Percentiles rank a stretch among this genome's conserved stretches.
These are phyloP conservation scores for Perithous albicinctus DNA, from an alignment of 2,888 invertebrate genomes.

Conservation along the genomic window DNA sequence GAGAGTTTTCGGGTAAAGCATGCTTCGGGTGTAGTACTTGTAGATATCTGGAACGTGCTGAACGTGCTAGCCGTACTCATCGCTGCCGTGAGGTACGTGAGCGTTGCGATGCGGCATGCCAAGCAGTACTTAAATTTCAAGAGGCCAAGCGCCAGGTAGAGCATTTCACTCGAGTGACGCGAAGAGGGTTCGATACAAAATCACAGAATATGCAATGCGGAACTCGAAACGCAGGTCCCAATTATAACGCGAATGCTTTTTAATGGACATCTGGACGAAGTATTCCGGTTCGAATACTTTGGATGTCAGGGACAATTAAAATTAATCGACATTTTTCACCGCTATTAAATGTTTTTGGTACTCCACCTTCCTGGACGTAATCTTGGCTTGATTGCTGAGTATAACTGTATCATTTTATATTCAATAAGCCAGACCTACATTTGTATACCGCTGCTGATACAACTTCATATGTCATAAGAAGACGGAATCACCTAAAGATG, in stretches of 20 bases:
- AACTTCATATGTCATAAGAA: no score
- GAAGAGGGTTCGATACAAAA: conserved; percentile 66
- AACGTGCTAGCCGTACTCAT: conserved; percentile 62
- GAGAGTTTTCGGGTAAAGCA: conserved; percentile 38
- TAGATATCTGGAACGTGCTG: conserved; percentile 65
- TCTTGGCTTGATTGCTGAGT: conserved; percentile 13
- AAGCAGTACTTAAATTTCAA: conserved; percentile 77
- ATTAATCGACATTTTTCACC: conserved; percentile 74
- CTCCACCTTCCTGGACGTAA: conserved; percentile 19
- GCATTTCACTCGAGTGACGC: conserved; percentile 41
- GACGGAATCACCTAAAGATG: no score
- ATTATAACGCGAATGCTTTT: conserved; percentile 77
- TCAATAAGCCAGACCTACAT: no score
- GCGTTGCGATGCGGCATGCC: conserved; percentile 74
- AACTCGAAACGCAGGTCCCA: conserved; percentile 59
- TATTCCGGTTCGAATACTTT: conserved; percentile 72
- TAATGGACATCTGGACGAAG: conserved; percentile 77
- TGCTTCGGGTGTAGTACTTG: neutral
- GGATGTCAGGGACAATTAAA: conserved; percentile 78
- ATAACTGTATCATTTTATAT: conserved; percentile 37
- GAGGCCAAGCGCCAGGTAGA: conserved; percentile 69
- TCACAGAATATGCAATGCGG: conserved; percentile 69
- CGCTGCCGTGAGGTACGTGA: conserved; percentile 71
- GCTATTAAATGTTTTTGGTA: neutral
- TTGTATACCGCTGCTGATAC: no score